Base-by-base conservation (phyloP, 2,888 invertebrate species). In the Eristalinus aeneus region DNA sequence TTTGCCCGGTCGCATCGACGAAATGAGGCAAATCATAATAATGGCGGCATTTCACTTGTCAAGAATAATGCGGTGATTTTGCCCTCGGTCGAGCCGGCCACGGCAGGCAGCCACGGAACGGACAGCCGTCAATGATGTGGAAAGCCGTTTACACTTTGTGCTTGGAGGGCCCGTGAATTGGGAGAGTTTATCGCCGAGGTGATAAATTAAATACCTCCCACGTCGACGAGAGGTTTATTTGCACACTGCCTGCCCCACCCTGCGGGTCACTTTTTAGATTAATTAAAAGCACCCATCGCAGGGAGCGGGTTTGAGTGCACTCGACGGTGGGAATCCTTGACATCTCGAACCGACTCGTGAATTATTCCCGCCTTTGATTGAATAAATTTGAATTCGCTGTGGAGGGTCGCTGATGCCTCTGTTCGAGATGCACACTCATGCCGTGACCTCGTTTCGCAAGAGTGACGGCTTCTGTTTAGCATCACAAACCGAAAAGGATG, bases 351-450 rank as follows among this genome's bases (percentile, higher is more conserved):
- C 22, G 22, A 56, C 56, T 56, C 56, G 10, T 23, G 23, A 20
- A 9, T 56, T 56, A 56, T 56, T 56, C 23, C 8, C 23, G 23
- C 23, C 23, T 56, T 23, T 56, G 23, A 74, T 77, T 83, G 83
- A 78, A 83, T 83, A 83, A 75, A 74, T 74, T 74, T 73, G 73
- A 78, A 83, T 79, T 69, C 63, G 69, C 68, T 78, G 2, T 22
- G 54, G 8, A 8, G 46, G 1, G 16, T 46, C 16, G 16, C 46
- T 46, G 46, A 16, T 16, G 46, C 46, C 27, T 2, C 46, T 16
- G 46, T 46, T 53, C 16, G 10, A 39, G 23, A 6, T 34, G 23
- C 68, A 53, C 60, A 53, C 60, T 36, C 68, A 27, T 5, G 20
- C 4, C 53, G 20, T 63, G 68, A 69, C 61, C 68, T 69, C 63